Evolutionary conservation across 2,113 vertebrate genomes (phyloP).

Genomic region (Kryptolebias marmoratus): DNA sequence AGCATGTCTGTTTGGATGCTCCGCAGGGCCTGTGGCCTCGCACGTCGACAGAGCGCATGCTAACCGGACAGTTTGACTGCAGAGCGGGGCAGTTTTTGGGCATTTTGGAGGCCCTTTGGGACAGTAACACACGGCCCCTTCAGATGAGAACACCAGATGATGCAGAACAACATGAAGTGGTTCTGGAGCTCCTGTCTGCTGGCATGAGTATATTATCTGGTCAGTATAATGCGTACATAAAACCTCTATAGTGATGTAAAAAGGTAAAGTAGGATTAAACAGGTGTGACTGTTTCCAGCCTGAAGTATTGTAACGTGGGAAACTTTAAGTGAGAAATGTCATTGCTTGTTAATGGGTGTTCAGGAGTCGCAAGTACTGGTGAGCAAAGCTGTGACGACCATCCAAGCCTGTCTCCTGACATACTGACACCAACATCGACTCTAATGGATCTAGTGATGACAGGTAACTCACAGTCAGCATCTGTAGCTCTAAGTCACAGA

Average conservation of each 20-base stretch:
- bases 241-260: neutral
- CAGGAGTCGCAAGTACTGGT: conserved; percentile 54
- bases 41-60: conserved; percentile 80
- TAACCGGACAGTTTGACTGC: conserved; percentile 87
- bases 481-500: neutral
- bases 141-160: conserved; percentile 80
- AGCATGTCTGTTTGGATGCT: conserved; percentile 9
- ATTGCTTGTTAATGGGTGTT: conserved; percentile 16
- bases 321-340: conserved; percentile 3
- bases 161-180: conserved; percentile 80
- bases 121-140: conserved; percentile 76
- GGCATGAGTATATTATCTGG: conserved; percentile 89
- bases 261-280: neutral
- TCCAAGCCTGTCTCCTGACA: conserved; percentile 39
- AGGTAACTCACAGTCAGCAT: conserved; percentile 52
- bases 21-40: conserved; percentile 84
- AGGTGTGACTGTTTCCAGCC: too few species aligned
- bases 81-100: conserved; percentile 86
- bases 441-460: conserved; percentile 72
- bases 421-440: conserved; percentile 53
- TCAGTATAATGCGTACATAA: conserved; percentile 54
- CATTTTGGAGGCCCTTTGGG: conserved; percentile 87
- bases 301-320: neutral
- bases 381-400: conserved; percentile 40
- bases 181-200: conserved; percentile 87